These are phyloP conservation scores for Vanacampus margaritifer DNA, from an alignment of 2,113 vertebrate genomes.

Conservation along the genomic window DNA sequence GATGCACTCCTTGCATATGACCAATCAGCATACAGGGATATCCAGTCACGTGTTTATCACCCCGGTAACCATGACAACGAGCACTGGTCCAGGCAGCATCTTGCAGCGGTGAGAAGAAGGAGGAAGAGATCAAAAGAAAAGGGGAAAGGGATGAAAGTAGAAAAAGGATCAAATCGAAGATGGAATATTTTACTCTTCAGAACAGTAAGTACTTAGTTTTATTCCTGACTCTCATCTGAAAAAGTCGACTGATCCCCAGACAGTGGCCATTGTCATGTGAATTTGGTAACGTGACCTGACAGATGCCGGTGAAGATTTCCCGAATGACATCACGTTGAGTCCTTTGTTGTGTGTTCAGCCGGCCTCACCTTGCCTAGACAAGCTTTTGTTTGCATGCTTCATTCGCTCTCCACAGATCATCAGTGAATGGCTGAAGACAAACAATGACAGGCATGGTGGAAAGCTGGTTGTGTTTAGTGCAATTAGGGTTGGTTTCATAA, in stretches of 20 bases:
- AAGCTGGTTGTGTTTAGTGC: conserved; percentile 21
- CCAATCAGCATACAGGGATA: conserved; percentile 45
- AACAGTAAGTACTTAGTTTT: conserved; percentile 54
- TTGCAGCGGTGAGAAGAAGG: conserved; percentile 58
- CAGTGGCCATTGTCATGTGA: conserved; percentile 16
- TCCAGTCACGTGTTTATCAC: conserved; percentile 51
- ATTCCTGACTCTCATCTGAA: conserved; percentile 8
- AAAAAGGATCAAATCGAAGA: conserved; percentile 31
- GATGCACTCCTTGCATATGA: conserved; percentile 2
- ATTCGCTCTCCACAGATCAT: conserved; percentile 21
- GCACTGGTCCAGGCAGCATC: conserved; percentile 76
- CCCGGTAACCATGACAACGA: conserved; percentile 70
- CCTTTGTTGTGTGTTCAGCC: conserved; percentile 53
- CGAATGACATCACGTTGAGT: conserved; percentile 43
- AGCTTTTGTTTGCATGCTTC: conserved; percentile 40
- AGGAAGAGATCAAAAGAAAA: conserved; percentile 27
- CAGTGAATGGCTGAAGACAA: conserved; percentile 28
- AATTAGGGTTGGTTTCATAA: conserved; percentile 48
- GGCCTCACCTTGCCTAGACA: conserved; percentile 47
- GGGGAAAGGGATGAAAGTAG: conserved; percentile 28
- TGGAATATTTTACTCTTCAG: conserved; percentile 23
- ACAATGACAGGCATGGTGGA: conserved; percentile 36
- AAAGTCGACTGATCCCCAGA: neutral
- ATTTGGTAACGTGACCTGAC: conserved; percentile 22
- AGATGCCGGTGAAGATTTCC: conserved; percentile 42